These are phyloP conservation scores for Rhodeus uyekii DNA, from an alignment of 2,797 vertebrate genomes.

Conservation along the genomic window DNA sequence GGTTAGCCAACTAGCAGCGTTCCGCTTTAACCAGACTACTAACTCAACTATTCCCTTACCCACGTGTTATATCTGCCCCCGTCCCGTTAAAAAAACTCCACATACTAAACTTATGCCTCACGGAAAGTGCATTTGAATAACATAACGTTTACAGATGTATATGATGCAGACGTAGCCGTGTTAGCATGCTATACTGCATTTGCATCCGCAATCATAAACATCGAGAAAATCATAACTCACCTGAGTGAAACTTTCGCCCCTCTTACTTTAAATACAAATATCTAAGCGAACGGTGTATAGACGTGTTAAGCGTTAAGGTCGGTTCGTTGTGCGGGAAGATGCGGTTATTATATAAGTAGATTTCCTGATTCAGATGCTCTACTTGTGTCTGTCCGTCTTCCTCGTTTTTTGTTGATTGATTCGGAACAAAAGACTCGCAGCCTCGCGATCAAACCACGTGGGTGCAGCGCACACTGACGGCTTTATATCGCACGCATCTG, in stretches of 20 bases:
- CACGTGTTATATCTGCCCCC: slow-evolving; percentile 11
- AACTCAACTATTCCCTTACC: slow-evolving; percentile 46
- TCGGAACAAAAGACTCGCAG: slow-evolving; percentile 93
- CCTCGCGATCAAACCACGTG: slow-evolving; percentile 87
- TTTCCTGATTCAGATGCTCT: slow-evolving; percentile 79
- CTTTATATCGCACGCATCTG: slow-evolving; percentile 60
- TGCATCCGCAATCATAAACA: slow-evolving; percentile 56
- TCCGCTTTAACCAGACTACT: slow-evolving; percentile 26
- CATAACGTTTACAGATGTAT: slow-evolving; percentile 16
- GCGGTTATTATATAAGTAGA: slow-evolving; percentile 28
- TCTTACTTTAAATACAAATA: slow-evolving; percentile 17
- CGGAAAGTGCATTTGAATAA: not conserved
- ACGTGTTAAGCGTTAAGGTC: not conserved
- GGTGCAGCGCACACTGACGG: slow-evolving; percentile 63
- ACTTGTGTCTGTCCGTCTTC: slow-evolving; percentile 74
- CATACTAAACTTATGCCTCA: not conserved
- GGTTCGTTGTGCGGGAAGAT: not conserved
- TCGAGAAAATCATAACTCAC: slow-evolving; percentile 42
- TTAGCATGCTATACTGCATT: slow-evolving; percentile 64
- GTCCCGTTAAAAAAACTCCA: slow-evolving; percentile 1
- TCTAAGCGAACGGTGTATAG: not conserved
- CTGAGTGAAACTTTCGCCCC: slow-evolving; percentile 64
- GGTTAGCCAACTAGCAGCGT: slow-evolving; percentile 58
- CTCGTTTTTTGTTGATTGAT: slow-evolving; percentile 84
- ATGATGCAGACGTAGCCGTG: slow-evolving; percentile 44